Conservation (phyloP, 2,113 vertebrate species). For the Eonycteris spelaea region DNA sequence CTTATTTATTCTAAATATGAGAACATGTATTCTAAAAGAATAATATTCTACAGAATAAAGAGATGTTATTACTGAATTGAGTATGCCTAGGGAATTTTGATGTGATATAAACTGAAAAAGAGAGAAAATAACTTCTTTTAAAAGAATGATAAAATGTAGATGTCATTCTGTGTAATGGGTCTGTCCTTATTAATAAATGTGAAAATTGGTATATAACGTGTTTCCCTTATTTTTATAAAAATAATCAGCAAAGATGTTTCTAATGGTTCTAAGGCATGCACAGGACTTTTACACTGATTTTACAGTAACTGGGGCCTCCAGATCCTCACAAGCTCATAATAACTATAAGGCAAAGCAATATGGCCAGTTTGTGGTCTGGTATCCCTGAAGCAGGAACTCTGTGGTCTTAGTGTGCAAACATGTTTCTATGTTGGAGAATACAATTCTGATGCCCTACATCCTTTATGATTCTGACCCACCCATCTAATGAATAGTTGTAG, state of each 20-base stretch:
- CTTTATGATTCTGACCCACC: not conserved
- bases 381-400: not conserved
- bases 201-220: not conserved
- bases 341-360: not conserved
- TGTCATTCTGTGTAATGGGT: not conserved
- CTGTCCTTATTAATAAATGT: not conserved
- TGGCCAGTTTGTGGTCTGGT: not conserved
- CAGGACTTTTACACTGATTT: not conserved
- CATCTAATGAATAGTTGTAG: not conserved
- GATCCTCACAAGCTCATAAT: not conserved
- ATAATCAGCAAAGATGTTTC: not conserved
- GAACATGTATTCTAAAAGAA: no score
- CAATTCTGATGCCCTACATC: not conserved
- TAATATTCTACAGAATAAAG: not conserved
- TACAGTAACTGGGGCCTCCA: not conserved
- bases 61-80: not conserved
- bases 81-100: not conserved
- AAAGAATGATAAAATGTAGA: not conserved
- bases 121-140: not conserved
- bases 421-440: not conserved
- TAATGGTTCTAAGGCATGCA: not conserved
- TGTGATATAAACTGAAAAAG: not conserved
- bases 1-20: not conserved
- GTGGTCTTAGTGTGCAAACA: not conserved
- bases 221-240: not conserved